Evolutionary conservation across 2,888 invertebrate species (phyloP), one percentile per base, ranked within the genome.

Genomic region (Mellilla xanthometata): DNA sequence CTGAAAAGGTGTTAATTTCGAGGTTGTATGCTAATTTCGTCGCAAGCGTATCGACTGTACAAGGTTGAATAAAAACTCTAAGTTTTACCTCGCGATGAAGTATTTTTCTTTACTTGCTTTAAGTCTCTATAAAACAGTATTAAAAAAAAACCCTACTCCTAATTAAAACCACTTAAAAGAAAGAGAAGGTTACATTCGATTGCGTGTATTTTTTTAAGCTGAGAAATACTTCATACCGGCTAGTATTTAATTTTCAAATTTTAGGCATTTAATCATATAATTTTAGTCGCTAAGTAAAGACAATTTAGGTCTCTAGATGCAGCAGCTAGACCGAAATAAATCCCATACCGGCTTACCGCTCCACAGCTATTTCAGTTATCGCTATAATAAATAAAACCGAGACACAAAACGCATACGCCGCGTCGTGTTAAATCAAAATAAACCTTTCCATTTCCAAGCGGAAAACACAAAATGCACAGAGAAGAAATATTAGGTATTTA

Each of bases 271-370:
- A n/a, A 19, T 19, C 4, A 1, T 19, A n/a, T 38, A 56, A 60
- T 54, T 45, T 53, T 54, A 50, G 40, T 52, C 39, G 41, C 49
- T 41, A 39, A 56, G 46, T 56, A 58, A 55, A 61, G 61, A 67
- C n/a, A 65, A 65, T 63, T 64, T 58, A 68, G 66, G 55, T 62
- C 54, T 60, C 56, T 54, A 60, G 60, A 60, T 29, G 40, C 67
- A 68, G 67, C n/a, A 62, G 68, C 71, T 68, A 60, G 68, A 66
- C 78, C 72, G 77, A 85, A 84, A 81, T 81, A 81, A 72, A 70
- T 71, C 69, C 70, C 81, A 81, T 79, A 77, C 82, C 81, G 65
- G 80, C 81, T 81, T 79, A 77, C 82, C 81, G 65, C 80, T 73
- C 66, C 72, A 60, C 60, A 69, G 80, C 73, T 84, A 85, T 85